phyloP scores from a whole-genome alignment of 2,888 invertebrate genomes.

The Amblyteles armatorius region DNA sequence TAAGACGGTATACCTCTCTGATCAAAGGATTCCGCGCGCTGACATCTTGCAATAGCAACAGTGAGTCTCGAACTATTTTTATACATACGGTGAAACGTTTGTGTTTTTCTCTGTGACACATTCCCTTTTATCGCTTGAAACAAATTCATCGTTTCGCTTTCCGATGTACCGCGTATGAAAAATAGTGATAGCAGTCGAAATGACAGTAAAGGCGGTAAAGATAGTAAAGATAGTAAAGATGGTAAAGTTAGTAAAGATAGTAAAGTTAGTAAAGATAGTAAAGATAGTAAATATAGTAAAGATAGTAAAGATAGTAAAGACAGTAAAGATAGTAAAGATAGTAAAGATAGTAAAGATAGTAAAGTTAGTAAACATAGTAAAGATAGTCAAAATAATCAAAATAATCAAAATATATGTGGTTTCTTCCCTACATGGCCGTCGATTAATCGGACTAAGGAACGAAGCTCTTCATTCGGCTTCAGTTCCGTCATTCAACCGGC shows the following conservation, averaged over 20 bases:
- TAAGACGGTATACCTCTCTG: conserved; percentile 27
- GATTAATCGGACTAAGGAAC: not conserved
- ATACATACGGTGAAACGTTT: not conserved
- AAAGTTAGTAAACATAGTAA: too few relatives aligned
- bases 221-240: too few relatives aligned
- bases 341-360: too few relatives aligned
- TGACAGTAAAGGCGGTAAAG: too few relatives aligned
- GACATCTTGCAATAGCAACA: conserved; percentile 44
- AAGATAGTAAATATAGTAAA: too few relatives aligned
- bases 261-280: too few relatives aligned
- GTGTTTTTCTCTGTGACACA: not conserved
- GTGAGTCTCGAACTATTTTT: conserved; percentile 25
- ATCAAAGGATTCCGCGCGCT: conserved; percentile 54
- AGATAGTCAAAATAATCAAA: too few relatives aligned
- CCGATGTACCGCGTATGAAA: not conserved
- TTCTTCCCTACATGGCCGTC: not conserved
- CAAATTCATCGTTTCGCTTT: conserved; percentile 4
- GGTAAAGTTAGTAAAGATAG: too few relatives aligned
- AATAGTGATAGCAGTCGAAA: not conserved
- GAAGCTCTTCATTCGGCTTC: conserved; percentile 11
- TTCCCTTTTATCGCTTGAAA: conserved; percentile 9
- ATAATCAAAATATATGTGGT: too few relatives aligned
- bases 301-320: too few relatives aligned
- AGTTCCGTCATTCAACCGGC: not conserved
- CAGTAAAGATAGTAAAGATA: too few relatives aligned